These are phyloP conservation scores for Pituophis catenifer DNA, from an alignment of 2,113 vertebrate species.

Conservation along the genomic window DNA sequence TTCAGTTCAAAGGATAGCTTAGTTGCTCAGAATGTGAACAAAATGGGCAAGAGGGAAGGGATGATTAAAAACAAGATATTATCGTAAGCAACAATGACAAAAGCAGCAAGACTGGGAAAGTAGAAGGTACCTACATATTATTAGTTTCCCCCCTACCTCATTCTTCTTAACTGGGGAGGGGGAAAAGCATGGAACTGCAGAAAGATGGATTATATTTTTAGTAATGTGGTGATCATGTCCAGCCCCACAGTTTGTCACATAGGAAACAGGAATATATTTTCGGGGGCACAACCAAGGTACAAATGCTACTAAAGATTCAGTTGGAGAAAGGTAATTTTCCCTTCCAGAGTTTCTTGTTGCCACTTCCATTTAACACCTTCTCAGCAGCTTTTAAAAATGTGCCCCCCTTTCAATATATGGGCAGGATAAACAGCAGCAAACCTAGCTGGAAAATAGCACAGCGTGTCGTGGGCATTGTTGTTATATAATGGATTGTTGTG, in stretches of 20 bases:
- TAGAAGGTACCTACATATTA: not conserved
- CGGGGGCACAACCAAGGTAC: conserved; percentile 18
- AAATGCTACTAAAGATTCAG: conserved; percentile 22
- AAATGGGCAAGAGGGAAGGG: not conserved
- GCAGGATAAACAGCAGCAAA: conserved; percentile 2
- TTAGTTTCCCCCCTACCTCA: not conserved
- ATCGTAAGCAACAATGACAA: conserved; percentile 23
- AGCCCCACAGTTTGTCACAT: conserved; percentile 44
- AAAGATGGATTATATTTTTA: conserved; percentile 41
- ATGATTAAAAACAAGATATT: conserved; percentile 10
- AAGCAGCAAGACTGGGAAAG: not conserved
- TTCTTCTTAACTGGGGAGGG: conserved; percentile 15
- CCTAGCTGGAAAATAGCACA: not conserved
- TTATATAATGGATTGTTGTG: not conserved
- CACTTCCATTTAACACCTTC: conserved; percentile 9
- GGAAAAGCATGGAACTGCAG: conserved; percentile 14
- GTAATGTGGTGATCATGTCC: conserved; percentile 28
- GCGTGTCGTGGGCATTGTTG: not conserved
- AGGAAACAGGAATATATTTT: conserved; percentile 45
- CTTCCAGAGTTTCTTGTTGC: not conserved
- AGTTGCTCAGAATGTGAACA: conserved; percentile 37
- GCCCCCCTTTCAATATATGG: not conserved
- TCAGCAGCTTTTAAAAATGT: not conserved
- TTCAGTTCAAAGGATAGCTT: conserved; percentile 41
- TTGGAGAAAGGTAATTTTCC: conserved; percentile 26